Evolutionary conservation across 2,113 vertebrate genomes (phyloP), one percentile per base, ranked within the genome.

Genomic region (Dipodomys merriami): DNA sequence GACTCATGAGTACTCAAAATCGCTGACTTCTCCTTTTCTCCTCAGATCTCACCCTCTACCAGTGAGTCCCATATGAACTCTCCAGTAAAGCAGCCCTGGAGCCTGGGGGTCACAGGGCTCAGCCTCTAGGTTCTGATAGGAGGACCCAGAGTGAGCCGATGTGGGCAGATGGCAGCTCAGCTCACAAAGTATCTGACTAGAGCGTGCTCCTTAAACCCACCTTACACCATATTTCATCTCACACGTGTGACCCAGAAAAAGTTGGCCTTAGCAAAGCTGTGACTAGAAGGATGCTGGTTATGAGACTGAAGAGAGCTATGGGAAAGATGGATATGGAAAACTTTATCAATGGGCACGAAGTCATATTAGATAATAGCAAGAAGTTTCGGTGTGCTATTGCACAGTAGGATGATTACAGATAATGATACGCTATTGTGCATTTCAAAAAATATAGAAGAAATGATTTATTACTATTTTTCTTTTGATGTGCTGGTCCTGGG

Each of bases 21-120:
- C 5, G 15, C 6, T 65, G 5, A 2, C 5, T 76, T 13, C 7
- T 67, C 39, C 39, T 35, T 44, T 23, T 67, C 65, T 65, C 30
- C 53, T 5, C 39, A 2, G 1, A 13, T 79, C 19, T 1, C 33
- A 3, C 25, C 1, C 7, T 25, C 30, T 49, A 0, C 18, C 25
- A 30, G 18, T 22, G 1, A 7, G 3, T 13, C 33, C 35, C 6
- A 8, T n/a, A 30, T 9, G 44, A 22, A 53, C 7, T 1, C 27
- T 44, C 74, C 29, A 19, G 35, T 23, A 62, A 71, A 20, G 20
- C 6, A 49, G n/a, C 30, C 9, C 33, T 11, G 2, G 8, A 35
- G 22, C 6, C 19, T 29, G 20, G 10, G 25, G n/a, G 27, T 62
- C 10, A 2, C 22, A 76, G 46, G 6, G 6, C 6, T 60, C 49